Base-by-base conservation (phyloP, 2,888 invertebrate genomes). In the Agriopis leucophaearia region DNA sequence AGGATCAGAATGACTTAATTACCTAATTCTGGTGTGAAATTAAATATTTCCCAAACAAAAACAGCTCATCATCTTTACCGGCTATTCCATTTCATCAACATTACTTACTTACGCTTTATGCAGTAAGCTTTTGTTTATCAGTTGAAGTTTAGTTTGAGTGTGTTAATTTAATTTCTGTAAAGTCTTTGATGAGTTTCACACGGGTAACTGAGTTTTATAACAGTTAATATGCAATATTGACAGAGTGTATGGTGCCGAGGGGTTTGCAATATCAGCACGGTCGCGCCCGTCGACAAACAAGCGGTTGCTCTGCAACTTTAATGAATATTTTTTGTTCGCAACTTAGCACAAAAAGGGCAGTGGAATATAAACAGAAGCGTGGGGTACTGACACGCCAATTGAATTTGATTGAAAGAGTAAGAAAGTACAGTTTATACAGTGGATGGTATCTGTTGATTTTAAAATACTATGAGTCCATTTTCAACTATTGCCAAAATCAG, bases 221-320 rank as follows among this genome's bases (percentile, higher is more conserved):
- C 64, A 70, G 66, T 66, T 66, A 66, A 70, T 67, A 71, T 71
- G 65, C 65, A 67, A 70, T 70, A 70, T 69, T 72, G 69, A 69
- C 62, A 69, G 63, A 60, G 64, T 64, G 70, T 62, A 66, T 61
- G 69, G 69, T 55, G 66, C 77, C 76, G 66, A 77, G 76, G 78
- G 79, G 68, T 75, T 79, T 80, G 81, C 85, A 83, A 83, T 81
- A 81, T 82, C 82, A 82, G 80, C 77, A 57, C 57, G 65, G 69
- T 64, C 68, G 45, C 73, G 66, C 56, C 72, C 70, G 69, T 74
- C 75, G 70, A 76, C 82, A 81, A 82, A 82, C 83, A 83, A 81
- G 73, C 74, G 72, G 61, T 73, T 77, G 67, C 74, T 75, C 59
- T 75, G 72, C 69, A 75, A 79, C 68, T 78, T 80, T 78, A 77